Base-by-base conservation (phyloP, 2,888 invertebrate genomes). In the Conus canariensis region DNA sequence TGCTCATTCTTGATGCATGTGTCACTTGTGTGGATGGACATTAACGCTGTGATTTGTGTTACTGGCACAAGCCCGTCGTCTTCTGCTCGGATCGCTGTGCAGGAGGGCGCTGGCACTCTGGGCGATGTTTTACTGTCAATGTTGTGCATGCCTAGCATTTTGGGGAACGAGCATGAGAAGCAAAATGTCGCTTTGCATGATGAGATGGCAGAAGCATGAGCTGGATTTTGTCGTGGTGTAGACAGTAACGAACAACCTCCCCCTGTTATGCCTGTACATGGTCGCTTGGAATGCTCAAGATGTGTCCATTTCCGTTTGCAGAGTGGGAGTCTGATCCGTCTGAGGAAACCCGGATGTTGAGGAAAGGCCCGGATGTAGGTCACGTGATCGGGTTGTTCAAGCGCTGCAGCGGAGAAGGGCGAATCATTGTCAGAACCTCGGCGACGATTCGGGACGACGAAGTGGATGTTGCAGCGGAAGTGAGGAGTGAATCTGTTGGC, bases 281-380 rank as follows among this genome's bases (percentile, higher is more conserved):
- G 56, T 85, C n/a, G 60, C 60, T 16, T 67, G 86, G 86, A 45
- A 67, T 67, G 64, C 60, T 86, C 86, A 86, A 83, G 86, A 67
- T 86, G 86, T 86, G 45, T 86, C 64, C 86, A 19, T 86, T 86
- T 86, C 5, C 86, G 25, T 67, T 86, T 86, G 25, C 86, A 86
- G 86, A 86, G 45, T 60, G 85, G 85, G 9, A 60, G 86, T 86
- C 86, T 60, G 85, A n/a, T 9, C 85, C 22, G 25, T 85, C 60
- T 30, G 86, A 86, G 67, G 64, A 86, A 86, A 19, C 67, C 86
- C 86, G 64, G 86, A 86, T 86, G 86, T 86, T 60, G 45, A 60
- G 10, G 67, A 45, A 86, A 45, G 19, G 9, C 86, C 86, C 86
- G 86, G 86, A 86, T 86, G 64, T 86, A 67, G 86, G 64, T 86